Evolutionary conservation across 2,113 vertebrate genomes (phyloP).

Genomic region (Oceanites oceanicus): DNA sequence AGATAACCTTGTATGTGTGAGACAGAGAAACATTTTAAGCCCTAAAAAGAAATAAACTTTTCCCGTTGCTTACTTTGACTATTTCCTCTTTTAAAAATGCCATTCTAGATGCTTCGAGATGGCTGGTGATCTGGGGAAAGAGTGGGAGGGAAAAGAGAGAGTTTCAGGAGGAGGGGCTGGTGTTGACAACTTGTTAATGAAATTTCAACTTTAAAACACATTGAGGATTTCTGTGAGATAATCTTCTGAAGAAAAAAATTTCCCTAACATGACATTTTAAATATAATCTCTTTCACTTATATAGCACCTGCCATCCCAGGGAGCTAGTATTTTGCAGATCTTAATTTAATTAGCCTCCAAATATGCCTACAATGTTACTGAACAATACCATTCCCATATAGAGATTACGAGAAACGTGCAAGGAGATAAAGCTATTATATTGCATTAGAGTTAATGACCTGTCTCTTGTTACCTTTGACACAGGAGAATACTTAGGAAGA

Average conservation of each 20-base stretch:
- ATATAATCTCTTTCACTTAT: constrained; percentile 14
- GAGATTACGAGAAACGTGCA: background rate
- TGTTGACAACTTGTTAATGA: constrained; percentile 62
- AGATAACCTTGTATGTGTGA: background rate
- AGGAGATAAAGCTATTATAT: background rate
- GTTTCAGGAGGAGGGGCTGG: background rate
- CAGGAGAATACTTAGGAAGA: background rate
- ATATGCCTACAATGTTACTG: background rate
- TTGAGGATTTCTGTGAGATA: constrained; percentile 9
- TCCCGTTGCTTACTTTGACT: background rate
- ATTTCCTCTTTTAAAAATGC: background rate
- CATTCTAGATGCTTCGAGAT: background rate
- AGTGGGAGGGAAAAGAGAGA: constrained; percentile 7
- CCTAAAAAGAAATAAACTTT: background rate
- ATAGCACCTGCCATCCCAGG: constrained; percentile 26
- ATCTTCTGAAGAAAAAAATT: background rate
- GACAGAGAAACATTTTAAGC: constrained; percentile 4
- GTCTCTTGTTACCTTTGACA: background rate
- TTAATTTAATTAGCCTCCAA: constrained; percentile 49
- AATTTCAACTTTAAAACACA: constrained; percentile 28
- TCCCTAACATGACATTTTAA: constrained; percentile 10
- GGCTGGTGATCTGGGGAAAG: background rate
- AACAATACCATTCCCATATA: background rate
- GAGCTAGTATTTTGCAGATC: constrained; percentile 15
- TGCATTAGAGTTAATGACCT: background rate